Evolutionary conservation across 2,888 invertebrate species (phyloP), one percentile per base, ranked within the genome.

Genomic region (Aleiodes testaceus): DNA sequence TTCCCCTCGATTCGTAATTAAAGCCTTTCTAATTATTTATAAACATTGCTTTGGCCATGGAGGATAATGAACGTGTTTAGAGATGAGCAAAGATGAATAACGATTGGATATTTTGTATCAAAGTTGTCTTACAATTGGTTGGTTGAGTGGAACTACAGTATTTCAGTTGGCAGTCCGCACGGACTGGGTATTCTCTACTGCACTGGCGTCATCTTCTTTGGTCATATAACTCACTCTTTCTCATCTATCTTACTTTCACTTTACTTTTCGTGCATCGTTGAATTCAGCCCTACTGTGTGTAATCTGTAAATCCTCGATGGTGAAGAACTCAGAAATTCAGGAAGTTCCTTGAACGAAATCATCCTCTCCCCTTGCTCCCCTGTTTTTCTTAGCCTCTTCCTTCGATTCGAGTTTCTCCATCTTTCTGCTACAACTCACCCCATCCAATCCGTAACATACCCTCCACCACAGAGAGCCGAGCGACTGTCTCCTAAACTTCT

Each of bases 21-120:
- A 87, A 87, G 85, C 82, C 86, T 86, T 85, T 85, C 87, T 86
- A 87, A 87, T 87, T 87, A 87, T 87, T 87, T 86, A 87, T 85
- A 87, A 85, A 86, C 84, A 84, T 85, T 85, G 85, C 83, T 83
- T 83, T 83, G 78, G 77, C 78, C 79, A 75, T 82, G 79, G 80
- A 26, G 79, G 84, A 83, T 83, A 84, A 84, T 83, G 82, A 84
- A 82, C 82, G 85, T 81, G 82, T 83, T 36, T 84, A 83, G 77
- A 20, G 66, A 45, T 26, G 70, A 72, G 65, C 70, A 67, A 72
- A 75, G 69, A 72, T 72, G 77, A 68, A 61, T 26, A 70, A 55
- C 55, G 74, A 83, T 85, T 85, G 83, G 85, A 14, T 55, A 74
- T 14, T 14, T 20, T 2, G 11, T n/a, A 0, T n/a, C 45, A 49